Conservation (phyloP, 1,140 invertebrate genomes). For the Chlorops oryzae region DNA sequence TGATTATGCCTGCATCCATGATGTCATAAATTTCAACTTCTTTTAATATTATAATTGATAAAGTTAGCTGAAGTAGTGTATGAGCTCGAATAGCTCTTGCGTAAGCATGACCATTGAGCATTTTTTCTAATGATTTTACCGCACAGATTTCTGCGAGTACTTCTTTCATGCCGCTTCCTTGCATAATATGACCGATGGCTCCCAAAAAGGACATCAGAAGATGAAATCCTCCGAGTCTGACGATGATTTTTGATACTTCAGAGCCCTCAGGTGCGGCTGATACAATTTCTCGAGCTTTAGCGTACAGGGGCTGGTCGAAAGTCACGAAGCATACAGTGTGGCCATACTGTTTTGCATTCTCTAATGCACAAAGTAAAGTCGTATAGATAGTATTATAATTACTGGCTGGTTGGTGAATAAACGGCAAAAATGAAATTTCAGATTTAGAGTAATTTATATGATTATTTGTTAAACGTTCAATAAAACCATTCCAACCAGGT, state of each 20-base stretch:
- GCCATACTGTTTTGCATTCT: slow-evolving; percentile 17
- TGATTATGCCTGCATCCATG: slow-evolving; percentile 30
- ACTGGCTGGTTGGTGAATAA: slow-evolving; percentile 38
- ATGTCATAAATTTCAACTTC: slow-evolving; percentile 26
- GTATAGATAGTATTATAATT: slow-evolving; percentile 36
- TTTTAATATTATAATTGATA: slow-evolving; percentile 31
- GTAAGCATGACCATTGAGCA: slow-evolving; percentile 24
- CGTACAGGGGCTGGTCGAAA: slow-evolving; percentile 46
- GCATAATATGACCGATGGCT: slow-evolving; percentile 46
- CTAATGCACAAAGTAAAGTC: slow-evolving; percentile 42
- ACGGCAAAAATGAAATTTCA: slow-evolving; percentile 41
- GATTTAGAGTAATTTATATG: slow-evolving; percentile 20
- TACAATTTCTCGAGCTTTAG: slow-evolving; percentile 49
- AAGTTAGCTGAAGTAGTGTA: slow-evolving; percentile 31
- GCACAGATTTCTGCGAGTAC: slow-evolving; percentile 37
- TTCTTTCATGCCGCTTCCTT: slow-evolving; percentile 44
- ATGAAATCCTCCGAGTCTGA: slow-evolving; percentile 46
- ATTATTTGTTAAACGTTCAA: slow-evolving; percentile 1
- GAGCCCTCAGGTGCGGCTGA: slow-evolving; percentile 26
- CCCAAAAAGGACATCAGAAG: slow-evolving; percentile 45
- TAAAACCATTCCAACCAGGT: slow-evolving; percentile 26
- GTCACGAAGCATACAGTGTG: slow-evolving; percentile 28
- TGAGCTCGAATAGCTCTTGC: slow-evolving; percentile 42
- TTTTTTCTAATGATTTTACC: slow-evolving; percentile 40
- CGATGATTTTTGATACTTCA: slow-evolving; percentile 33